Conservation (phyloP, 2,113 vertebrate species). For the Smithornis capensis region DNA sequence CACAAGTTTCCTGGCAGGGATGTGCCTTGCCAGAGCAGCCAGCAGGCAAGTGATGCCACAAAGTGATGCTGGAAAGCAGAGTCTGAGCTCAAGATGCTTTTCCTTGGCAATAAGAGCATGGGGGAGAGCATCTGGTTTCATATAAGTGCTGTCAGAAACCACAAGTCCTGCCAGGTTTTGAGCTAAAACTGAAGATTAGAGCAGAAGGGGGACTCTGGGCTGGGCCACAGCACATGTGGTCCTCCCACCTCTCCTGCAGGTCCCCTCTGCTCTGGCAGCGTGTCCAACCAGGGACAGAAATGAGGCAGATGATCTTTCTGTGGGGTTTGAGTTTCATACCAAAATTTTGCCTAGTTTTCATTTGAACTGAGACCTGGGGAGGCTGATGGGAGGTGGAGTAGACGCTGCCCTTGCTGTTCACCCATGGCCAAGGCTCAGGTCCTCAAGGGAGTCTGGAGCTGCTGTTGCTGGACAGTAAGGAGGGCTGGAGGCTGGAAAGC, state of each 20-base stretch:
- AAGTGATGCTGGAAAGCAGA: background rate
- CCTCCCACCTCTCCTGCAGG: background rate
- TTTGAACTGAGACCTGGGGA: background rate
- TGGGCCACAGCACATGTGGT: rapidly evolving
- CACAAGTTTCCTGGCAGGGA: background rate
- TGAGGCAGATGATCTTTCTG: background rate
- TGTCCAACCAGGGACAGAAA: background rate
- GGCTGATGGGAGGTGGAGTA: background rate
- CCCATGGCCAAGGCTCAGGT: background rate
- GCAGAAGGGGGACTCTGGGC: background rate
- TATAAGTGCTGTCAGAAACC: background rate
- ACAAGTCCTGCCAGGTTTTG: background rate
- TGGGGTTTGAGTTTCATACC: background rate
- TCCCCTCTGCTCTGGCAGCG: rapidly evolving
- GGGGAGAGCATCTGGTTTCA: slow-evolving; percentile 4
- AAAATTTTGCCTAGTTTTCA: background rate
- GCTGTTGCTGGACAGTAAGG: background rate
- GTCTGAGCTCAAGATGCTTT: background rate
- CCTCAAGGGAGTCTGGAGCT: background rate
- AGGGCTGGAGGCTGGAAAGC: background rate
- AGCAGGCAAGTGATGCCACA: background rate
- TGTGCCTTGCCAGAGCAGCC: background rate
- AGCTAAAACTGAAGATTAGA: background rate
- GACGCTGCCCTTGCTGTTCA: rapidly evolving
- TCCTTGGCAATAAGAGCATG: background rate